phyloP scores from a whole-genome alignment of 2,797 vertebrate species.

The Platalea minor region DNA sequence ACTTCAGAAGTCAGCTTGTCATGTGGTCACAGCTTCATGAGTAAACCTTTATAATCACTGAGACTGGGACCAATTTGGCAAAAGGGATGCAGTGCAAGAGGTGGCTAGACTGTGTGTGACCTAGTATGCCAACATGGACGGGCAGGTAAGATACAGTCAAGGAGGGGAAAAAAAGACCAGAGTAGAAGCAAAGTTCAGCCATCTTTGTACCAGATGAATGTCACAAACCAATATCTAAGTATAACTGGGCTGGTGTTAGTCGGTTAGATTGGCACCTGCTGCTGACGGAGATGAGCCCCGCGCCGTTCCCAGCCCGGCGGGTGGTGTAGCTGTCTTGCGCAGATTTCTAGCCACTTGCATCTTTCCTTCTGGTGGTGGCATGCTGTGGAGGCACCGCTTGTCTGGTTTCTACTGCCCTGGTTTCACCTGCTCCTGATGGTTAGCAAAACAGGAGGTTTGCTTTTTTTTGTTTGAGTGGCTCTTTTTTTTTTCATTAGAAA shows the following conservation, averaged over 20 bases:
- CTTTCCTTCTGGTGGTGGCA: background rate
- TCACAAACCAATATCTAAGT: background rate
- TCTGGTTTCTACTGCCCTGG: background rate
- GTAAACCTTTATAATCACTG: background rate
- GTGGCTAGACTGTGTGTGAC: background rate
- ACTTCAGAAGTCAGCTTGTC: background rate
- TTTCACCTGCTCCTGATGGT: background rate
- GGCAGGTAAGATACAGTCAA: background rate
- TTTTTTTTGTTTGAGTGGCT: background rate
- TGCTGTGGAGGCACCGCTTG: background rate
- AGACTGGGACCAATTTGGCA: background rate
- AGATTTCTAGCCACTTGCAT: background rate
- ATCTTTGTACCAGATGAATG: background rate
- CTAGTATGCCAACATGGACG: fast-evolving
- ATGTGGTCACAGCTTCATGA: background rate
- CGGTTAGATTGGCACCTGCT: background rate
- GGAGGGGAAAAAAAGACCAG: background rate
- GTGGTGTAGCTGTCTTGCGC: background rate
- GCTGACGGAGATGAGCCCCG: background rate
- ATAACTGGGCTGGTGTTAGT: background rate
- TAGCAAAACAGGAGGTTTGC: background rate
- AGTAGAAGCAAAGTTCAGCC: background rate
- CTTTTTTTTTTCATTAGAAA: background rate
- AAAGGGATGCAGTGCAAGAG: background rate
- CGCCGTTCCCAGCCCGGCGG: fast-evolving